Percentiles rank a stretch among this genome's conserved stretches.
These are phyloP conservation scores for Neotragus moschatus DNA, from an alignment of 2,113 vertebrate genomes.

Conservation along the genomic window DNA sequence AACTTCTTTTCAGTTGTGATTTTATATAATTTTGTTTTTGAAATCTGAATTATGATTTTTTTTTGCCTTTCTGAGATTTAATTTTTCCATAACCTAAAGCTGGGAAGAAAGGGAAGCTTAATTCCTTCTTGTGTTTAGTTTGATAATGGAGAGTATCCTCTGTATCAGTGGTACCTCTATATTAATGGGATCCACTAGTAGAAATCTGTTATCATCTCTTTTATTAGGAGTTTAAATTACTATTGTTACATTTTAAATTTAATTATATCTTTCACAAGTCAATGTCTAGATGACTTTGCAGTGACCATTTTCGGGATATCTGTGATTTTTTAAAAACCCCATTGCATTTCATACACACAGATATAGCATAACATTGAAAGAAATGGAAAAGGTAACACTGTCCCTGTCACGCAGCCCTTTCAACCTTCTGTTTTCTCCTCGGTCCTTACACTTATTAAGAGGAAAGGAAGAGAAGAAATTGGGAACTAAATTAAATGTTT, in stretches of 20 bases:
- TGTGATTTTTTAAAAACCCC: background rate
- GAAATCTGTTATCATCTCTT: background rate
- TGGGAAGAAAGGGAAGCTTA: background rate
- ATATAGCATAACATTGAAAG: background rate
- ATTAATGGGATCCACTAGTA: background rate
- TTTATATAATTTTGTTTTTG: slow-evolving; percentile 52
- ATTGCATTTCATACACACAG: background rate
- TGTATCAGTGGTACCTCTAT: background rate
- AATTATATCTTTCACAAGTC: background rate
- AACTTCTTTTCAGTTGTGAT: slow-evolving; percentile 55
- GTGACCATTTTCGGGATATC: background rate
- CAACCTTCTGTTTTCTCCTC: background rate
- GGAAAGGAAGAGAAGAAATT: background rate
- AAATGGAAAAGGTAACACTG: background rate
- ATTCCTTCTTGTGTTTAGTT: background rate
- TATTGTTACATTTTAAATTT: slow-evolving; percentile 1
- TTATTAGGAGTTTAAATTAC: background rate
- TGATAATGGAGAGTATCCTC: background rate
- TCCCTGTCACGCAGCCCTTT: background rate
- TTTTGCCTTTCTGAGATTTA: background rate
- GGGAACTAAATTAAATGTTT: background rate
- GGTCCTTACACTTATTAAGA: background rate
- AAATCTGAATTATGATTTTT: slow-evolving; percentile 31
- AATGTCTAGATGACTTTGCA: background rate
- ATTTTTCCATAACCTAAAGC: background rate